Evolutionary conservation across 2,888 invertebrate genomes (phyloP).

Genomic region (Ophioninae sp.): DNA sequence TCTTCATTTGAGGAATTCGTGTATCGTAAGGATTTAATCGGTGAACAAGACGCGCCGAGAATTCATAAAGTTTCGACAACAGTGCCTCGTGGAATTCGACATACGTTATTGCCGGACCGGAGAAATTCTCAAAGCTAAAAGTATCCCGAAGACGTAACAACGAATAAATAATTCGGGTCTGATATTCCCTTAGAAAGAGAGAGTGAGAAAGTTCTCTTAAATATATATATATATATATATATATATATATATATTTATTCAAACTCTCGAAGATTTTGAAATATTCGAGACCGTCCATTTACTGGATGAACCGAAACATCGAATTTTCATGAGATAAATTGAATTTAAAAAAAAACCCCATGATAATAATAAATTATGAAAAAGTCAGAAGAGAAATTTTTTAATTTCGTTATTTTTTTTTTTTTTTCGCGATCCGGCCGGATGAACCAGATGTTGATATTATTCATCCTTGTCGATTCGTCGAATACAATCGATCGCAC

Average conservation of each 20-base stretch:
- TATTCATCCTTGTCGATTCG: neutral
- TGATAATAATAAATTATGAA: neutral
- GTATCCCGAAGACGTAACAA: neutral
- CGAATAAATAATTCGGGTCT: neutral
- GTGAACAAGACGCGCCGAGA: neutral
- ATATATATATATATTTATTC: neutral
- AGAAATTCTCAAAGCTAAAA: neutral
- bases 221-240: too few species aligned
- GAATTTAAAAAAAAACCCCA: neutral
- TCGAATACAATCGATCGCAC: constrained; percentile 32
- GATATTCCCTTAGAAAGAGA: neutral
- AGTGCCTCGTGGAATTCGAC: neutral
- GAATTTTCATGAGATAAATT: neutral
- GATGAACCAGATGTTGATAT: constrained; percentile 29
- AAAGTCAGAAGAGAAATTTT: neutral
- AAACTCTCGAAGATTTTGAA: neutral
- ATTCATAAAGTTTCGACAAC: neutral
- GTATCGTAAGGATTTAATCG: neutral
- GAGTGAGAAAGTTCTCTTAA: too few species aligned
- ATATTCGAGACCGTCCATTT: neutral
- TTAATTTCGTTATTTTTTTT: neutral
- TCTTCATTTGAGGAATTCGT: constrained; percentile 16
- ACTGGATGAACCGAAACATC: neutral
- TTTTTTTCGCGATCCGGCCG: too few species aligned
- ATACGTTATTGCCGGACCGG: neutral